Evolutionary conservation across 2,888 invertebrate genomes (phyloP), one percentile per base, ranked within the genome.

Genomic region (Hoplodrina ambigua): DNA sequence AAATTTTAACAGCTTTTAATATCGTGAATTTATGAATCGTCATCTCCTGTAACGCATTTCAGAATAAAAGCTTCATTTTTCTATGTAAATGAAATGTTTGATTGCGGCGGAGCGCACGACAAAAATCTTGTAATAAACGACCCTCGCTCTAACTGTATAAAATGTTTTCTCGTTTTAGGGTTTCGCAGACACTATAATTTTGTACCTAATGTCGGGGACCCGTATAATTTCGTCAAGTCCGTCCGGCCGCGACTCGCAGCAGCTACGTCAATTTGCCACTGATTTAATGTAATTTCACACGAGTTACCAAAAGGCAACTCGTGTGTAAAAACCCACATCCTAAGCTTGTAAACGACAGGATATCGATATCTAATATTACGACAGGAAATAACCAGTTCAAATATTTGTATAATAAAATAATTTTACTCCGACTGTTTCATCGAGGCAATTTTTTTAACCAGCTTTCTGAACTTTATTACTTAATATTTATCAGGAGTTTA

Each of bases 111-210:
- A 77, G 76, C 70, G 75, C 74, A 72, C 75, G 78, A 81, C 76
- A 78, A 81, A 76, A 76, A 77, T 77, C 79, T 80, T 82, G 65
- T 84, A 85, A 81, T 85, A 85, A 84, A 84, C 74, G 79, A 84
- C 78, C 78, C 66, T 75, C 72, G 72, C 50, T 57, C 54, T 78
- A 72, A 63, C 72, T 69, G 67, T 77, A 73, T 75, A 79, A 82
- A 82, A 79, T 65, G 58, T 71, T 82, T 74, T 30, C 62, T 69
- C 69, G 68, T 74, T 82, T 77, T 56, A 72, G 72, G 69, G 69
- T 78, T 76, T 73, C 61, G 69, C 54, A 72, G 75, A 68, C 71
- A 80, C 78, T 82, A 81, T 82, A 80, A 82, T 82, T 80, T 73
- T 69, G 59, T 80, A 46, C 46, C 17, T 46, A 57, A 77, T 54